Evolutionary conservation across 2,888 invertebrate genomes (phyloP).

Genomic region (Lithophane semibrunnea): DNA sequence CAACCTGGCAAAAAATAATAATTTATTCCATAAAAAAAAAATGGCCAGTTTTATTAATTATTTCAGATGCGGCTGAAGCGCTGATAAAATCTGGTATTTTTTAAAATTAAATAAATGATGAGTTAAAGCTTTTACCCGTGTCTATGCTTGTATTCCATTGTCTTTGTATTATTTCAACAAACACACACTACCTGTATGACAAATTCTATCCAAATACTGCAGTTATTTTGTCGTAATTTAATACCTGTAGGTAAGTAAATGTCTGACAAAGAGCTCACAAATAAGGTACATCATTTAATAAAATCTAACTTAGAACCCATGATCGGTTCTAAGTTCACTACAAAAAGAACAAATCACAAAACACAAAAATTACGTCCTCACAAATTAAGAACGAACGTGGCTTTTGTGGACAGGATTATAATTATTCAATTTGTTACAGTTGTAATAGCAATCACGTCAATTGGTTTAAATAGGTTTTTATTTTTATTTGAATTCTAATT

Average conservation of each 20-base stretch:
- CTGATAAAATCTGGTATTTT: not conserved
- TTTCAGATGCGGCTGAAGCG: not conserved
- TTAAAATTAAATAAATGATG: not conserved
- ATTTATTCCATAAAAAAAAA: not conserved
- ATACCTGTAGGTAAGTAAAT: not conserved
- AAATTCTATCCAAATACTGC: not conserved
- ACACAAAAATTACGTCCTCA: conserved; percentile 30
- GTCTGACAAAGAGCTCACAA: not conserved
- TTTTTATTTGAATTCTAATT: too few relatives aligned
- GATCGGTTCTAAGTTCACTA: not conserved
- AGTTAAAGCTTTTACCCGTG: too few relatives aligned
- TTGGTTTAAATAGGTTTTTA: too few relatives aligned
- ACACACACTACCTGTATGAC: not conserved
- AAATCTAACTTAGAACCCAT: not conserved
- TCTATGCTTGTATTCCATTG: too few relatives aligned
- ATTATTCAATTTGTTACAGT: too few relatives aligned
- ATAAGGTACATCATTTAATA: not conserved
- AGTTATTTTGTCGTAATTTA: not conserved
- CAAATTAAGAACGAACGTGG: conserved; percentile 50
- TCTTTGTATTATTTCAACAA: not conserved
- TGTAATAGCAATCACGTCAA: too few relatives aligned
- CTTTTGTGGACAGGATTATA: too few relatives aligned
- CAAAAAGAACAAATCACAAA: conserved; percentile 22
- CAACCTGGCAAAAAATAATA: not conserved
- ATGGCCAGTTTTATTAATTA: not conserved